These are phyloP conservation scores for Papilio glaucus DNA, from an alignment of 1,140 invertebrate genomes.

Conservation along the genomic window DNA sequence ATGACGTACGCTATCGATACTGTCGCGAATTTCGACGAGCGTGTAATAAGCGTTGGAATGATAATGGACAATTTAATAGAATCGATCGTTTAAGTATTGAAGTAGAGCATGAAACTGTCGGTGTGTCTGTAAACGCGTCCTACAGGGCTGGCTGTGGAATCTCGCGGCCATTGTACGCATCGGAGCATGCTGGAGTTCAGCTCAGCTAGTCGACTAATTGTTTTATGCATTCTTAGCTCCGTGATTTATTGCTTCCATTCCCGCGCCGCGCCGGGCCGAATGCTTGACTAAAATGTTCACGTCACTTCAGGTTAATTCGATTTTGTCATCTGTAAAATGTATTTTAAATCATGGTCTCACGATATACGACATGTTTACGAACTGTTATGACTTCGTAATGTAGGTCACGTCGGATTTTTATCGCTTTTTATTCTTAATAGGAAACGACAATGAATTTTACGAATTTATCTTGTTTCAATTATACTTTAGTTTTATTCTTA, in stretches of 20 bases:
- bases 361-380: constrained; percentile 3
- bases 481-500: no score
- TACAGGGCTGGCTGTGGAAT: constrained; percentile 72
- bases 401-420: neutral
- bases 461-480: neutral
- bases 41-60: constrained; percentile 58
- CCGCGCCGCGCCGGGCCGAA: neutral
- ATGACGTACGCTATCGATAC: constrained; percentile 51
- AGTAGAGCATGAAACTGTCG: constrained; percentile 76
- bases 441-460: neutral
- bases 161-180: constrained; percentile 62
- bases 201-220: constrained; percentile 67
- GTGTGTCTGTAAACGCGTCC: constrained; percentile 57
- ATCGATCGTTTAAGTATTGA: constrained; percentile 70
- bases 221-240: constrained; percentile 60
- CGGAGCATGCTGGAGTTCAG: constrained; percentile 64
- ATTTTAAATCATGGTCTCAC: neutral
- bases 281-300: constrained; percentile 10
- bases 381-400: constrained; percentile 14
- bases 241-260: constrained; percentile 53
- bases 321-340: constrained; percentile 28
- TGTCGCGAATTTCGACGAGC: constrained; percentile 61
- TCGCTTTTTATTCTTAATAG: neutral
- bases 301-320: constrained; percentile 11
- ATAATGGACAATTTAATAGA: constrained; percentile 71